Evolutionary conservation across 2,797 vertebrate species (phyloP).

Genomic region (Hypotaenidia philippensis): DNA sequence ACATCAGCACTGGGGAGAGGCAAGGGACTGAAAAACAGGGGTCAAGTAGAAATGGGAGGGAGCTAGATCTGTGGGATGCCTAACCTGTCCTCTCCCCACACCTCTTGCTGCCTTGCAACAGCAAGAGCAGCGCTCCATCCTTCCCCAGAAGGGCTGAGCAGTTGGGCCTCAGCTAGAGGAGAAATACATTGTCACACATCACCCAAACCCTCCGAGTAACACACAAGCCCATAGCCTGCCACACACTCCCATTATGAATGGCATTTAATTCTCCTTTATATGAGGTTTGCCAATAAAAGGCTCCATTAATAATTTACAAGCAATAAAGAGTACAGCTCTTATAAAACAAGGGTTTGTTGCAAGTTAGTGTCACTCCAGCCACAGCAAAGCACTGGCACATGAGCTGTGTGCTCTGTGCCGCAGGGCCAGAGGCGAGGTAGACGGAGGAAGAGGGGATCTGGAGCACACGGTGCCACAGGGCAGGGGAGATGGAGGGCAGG

Average conservation of each 20-base stretch:
- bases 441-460: background rate
- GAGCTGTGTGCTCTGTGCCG: background rate
- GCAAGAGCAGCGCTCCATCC: background rate
- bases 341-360: background rate
- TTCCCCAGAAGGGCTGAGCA: background rate
- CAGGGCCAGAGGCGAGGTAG: background rate
- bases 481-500: background rate
- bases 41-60: background rate
- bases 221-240: background rate
- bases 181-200: background rate
- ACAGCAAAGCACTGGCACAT: fast-evolving
- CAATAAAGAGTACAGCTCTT: slow-evolving; percentile 46
- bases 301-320: slow-evolving; percentile 51
- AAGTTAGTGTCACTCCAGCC: slow-evolving; percentile 28
- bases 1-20: background rate
- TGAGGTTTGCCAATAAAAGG: slow-evolving; percentile 25
- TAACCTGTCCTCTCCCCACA: background rate
- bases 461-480: background rate
- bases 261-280: slow-evolving; percentile 75
- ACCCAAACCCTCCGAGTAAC: background rate
- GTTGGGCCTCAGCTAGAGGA: background rate
- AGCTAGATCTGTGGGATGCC: background rate
- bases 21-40: background rate
- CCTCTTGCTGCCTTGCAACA: background rate
- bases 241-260: slow-evolving; percentile 43